A percentile compares a stretch with the other conserved stretches of the same genome.
These are phyloP conservation scores for Pelobates fuscus DNA, from an alignment of 2,113 vertebrate species.

Conservation along the genomic window DNA sequence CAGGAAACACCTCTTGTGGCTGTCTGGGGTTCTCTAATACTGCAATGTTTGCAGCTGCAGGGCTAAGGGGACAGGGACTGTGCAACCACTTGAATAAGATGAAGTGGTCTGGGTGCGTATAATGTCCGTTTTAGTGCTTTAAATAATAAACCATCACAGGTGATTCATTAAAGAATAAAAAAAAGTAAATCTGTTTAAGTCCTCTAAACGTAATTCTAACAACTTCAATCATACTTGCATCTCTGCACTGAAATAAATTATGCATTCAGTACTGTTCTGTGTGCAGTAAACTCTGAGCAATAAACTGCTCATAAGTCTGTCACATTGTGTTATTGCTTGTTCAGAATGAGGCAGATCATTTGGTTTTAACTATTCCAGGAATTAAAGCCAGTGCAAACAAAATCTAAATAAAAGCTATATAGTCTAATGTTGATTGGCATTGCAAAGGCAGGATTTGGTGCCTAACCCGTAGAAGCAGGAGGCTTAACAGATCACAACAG, in stretches of 20 bases:
- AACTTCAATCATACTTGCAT: constrained; percentile 29
- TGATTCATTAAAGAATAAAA: too few species aligned
- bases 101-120: too few species aligned
- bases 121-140: too few species aligned
- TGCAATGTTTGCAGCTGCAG: too few species aligned
- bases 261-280: constrained; percentile 32
- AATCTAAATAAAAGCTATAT: constrained; percentile 24
- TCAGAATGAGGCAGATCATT: constrained; percentile 35
- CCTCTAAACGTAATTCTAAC: constrained; percentile 7
- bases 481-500: background rate
- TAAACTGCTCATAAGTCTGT: constrained; percentile 48
- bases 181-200: constrained; percentile 15
- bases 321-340: constrained; percentile 33
- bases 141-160: too few species aligned
- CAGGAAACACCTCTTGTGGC: too few species aligned
- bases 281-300: constrained; percentile 29
- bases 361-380: constrained; percentile 32
- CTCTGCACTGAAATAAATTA: constrained; percentile 23
- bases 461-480: background rate
- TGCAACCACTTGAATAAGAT: too few species aligned
- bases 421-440: constrained; percentile 17
- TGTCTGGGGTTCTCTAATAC: too few species aligned
- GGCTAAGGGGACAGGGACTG: too few species aligned
- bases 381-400: constrained; percentile 21
- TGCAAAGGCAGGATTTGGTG: background rate